A percentile compares a stretch with the other conserved stretches of the same genome.
Conservation (phyloP, 2,888 invertebrate genomes). For the Creontiades dilutus region DNA sequence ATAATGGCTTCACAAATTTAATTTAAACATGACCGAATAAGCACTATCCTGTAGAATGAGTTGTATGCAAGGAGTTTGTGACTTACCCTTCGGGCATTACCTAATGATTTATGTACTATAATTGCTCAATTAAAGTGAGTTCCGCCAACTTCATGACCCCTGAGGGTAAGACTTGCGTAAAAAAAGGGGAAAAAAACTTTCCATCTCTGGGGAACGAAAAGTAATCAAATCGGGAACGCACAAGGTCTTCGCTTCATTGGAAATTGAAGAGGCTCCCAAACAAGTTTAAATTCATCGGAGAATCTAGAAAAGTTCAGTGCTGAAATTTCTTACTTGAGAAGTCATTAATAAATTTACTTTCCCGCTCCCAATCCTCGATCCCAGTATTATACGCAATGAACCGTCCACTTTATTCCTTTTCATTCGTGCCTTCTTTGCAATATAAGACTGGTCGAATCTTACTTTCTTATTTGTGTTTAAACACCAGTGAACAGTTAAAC, state of each 20-base stretch:
- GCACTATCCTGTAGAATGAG: no score
- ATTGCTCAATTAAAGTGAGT: not conserved
- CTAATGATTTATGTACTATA: not conserved
- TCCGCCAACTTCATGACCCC: not conserved
- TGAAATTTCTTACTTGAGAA: not conserved
- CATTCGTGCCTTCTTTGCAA: no score
- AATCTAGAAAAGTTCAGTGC: not conserved
- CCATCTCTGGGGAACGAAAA: not conserved
- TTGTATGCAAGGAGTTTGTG: no score
- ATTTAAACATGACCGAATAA: no score
- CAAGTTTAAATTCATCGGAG: conserved; percentile 2
- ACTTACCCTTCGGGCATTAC: not conserved
- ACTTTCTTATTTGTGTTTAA: no score
- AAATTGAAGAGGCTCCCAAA: not conserved
- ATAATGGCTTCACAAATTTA: no score
- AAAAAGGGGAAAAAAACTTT: not conserved
- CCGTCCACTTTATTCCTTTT: no score
- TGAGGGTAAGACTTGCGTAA: not conserved
- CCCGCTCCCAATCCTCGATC: no score
- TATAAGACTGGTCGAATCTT: no score
- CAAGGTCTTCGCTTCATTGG: not conserved
- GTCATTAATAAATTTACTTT: no score
- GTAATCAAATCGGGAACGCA: conserved; percentile 3
- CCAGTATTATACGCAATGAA: no score
- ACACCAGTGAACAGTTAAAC: no score